Percentiles rank a stretch among this genome's conserved stretches.
phyloP scores from a whole-genome alignment of 2,113 vertebrate species.

The Microtus montanus region DNA sequence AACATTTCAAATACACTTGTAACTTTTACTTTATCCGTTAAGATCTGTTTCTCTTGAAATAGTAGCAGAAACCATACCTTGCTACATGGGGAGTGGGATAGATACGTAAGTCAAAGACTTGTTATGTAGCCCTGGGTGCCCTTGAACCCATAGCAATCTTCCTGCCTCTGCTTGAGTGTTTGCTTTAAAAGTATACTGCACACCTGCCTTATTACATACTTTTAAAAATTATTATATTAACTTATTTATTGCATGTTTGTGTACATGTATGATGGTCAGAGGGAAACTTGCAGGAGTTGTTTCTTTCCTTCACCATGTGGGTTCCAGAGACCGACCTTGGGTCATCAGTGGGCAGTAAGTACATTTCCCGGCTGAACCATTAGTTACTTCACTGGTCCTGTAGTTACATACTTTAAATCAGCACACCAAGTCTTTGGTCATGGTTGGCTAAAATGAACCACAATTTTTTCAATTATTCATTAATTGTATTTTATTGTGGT shows the following conservation, averaged over 20 bases:
- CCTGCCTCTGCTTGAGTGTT: background rate
- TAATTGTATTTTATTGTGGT: constrained; percentile 35
- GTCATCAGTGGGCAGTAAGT: background rate
- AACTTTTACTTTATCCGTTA: constrained; percentile 39
- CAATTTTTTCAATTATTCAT: constrained; percentile 13
- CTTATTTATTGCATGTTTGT: background rate
- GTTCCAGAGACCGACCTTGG: background rate
- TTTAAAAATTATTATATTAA: background rate
- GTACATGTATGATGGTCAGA: background rate
- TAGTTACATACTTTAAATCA: constrained; percentile 14
- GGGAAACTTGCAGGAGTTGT: background rate
- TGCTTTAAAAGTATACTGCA: background rate
- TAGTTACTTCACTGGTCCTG: background rate
- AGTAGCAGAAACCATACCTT: constrained; percentile 5
- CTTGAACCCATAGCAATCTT: background rate
- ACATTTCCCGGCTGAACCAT: background rate
- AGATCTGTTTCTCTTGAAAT: constrained; percentile 19
- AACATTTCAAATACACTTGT: background rate
- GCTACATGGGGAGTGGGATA: background rate
- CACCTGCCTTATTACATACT: background rate
- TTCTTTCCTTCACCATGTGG: background rate
- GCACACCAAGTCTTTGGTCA: constrained; percentile 29
- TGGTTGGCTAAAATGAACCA: background rate
- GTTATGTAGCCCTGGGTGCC: background rate
- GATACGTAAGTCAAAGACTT: background rate